Evolutionary conservation across 2,113 vertebrate species (phyloP).

Genomic region (Nanger granti): DNA sequence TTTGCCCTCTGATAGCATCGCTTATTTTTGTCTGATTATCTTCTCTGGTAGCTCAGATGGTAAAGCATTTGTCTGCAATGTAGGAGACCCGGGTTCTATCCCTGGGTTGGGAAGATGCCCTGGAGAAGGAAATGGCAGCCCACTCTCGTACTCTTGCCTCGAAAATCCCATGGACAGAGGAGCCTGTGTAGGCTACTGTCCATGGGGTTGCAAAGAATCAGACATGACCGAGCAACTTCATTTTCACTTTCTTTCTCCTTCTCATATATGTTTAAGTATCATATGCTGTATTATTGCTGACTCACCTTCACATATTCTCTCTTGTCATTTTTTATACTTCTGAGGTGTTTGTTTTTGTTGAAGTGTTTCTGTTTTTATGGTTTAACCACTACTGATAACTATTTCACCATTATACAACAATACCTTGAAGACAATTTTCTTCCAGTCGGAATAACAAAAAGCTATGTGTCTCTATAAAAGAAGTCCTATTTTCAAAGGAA

Average conservation of each 20-base stretch:
- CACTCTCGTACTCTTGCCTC: neutral
- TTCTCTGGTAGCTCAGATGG: neutral
- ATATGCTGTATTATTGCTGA: neutral
- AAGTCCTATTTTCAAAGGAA: neutral
- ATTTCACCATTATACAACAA: neutral
- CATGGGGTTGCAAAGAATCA: neutral
- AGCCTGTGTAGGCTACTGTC: neutral
- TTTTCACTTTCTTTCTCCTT: neutral
- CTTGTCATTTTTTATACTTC: neutral
- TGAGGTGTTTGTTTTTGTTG: neutral
- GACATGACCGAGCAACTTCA: neutral
- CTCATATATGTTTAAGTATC: neutral
- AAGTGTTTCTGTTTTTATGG: neutral
- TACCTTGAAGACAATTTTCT: neutral
- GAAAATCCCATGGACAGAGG: neutral
- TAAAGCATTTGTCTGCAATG: neutral
- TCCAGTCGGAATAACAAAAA: neutral
- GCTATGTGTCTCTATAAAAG: neutral
- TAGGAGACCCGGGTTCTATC: neutral
- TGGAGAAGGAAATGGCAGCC: neutral
- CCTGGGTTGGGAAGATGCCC: neutral
- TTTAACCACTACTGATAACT: neutral
- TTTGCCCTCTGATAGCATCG: neutral
- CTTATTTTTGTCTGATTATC: neutral
- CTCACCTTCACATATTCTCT: neutral